Percentiles rank a stretch among this genome's conserved stretches.
Evolutionary conservation across 2,113 vertebrate genomes (phyloP).

Genomic region (Polypterus bichir): DNA sequence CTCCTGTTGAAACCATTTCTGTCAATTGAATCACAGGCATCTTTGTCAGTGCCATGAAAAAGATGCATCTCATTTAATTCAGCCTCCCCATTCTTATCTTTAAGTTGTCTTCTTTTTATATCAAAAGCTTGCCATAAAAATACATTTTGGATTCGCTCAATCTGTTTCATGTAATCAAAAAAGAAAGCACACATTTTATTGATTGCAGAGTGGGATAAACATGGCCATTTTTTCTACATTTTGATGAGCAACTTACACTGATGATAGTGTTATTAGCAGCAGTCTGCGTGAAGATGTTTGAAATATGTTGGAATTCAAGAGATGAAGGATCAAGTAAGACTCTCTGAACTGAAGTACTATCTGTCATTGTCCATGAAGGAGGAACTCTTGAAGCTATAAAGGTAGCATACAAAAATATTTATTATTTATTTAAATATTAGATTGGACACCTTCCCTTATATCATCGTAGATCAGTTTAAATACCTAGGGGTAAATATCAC

Average conservation of each 20-base stretch:
- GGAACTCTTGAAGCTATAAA: too few relatives aligned
- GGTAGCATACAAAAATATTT: too few relatives aligned
- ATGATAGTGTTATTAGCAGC: background rate
- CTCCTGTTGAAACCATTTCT: constrained; percentile 12
- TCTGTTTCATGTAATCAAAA: background rate
- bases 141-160: constrained; percentile 11
- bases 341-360: too few relatives aligned
- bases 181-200: too few relatives aligned
- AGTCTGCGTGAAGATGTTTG: background rate
- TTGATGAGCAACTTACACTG: background rate
- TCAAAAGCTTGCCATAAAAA: constrained; percentile 3
- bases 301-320: constrained; percentile 3
- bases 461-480: too few relatives aligned
- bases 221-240: too few relatives aligned
- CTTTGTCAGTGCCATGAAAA: constrained; percentile 8
- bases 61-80: constrained; percentile 6
- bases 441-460: too few relatives aligned
- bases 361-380: too few relatives aligned
- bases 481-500: too few relatives aligned
- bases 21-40: constrained; percentile 11
- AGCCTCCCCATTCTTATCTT: constrained; percentile 3
- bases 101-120: background rate
- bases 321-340: constrained; percentile 6
- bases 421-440: too few relatives aligned
- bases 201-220: too few relatives aligned